Evolutionary conservation across 2,113 vertebrate species (phyloP), one percentile per base, ranked within the genome.

Genomic region (Oostethus manadensis): DNA sequence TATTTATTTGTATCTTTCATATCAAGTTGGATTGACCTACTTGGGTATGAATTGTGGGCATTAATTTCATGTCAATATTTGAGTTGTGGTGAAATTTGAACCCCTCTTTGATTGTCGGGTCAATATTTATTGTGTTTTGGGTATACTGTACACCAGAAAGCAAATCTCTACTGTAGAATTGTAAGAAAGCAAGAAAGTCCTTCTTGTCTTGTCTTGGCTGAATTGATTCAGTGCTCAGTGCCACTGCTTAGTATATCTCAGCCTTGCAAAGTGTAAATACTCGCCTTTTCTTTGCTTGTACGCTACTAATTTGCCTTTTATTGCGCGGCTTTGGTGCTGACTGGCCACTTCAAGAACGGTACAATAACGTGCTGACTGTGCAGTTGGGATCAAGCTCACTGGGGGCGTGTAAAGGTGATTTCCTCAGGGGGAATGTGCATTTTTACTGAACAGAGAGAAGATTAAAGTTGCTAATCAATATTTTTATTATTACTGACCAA

Each of bases 361-460:
- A 84, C 83, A 79, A 67, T 45, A 75, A 64, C 54, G 65, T 60
- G 56, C 56, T 63, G 60, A 71, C 59, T 33, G 29, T 4, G n/a
- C n/a, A n/a, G n/a, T n/a, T n/a, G n/a, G n/a, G n/a, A n/a, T n/a
- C n/a, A n/a, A n/a, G n/a, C n/a, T n/a, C n/a, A n/a, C n/a, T n/a
- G n/a, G n/a, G n/a, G 29, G 29, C 29, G 29, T 33, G 63, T 58
- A 23, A 17, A 82, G 58, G 71, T 79, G 78, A 74, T 87, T 88
- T 86, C 85, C 81, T 89, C 86, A 89, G 87, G 89, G 76, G 83
- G 88, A 87, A 64, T 81, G 62, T 76, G 72, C 72, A 74, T 77
- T 33, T 33, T 33, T 33, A 73, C 62, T 46, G 45, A 80, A 72
- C 29, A 65, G 55, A 79, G 16, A 76, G 60, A 66, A 60, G 66